A percentile compares a stretch with the other conserved stretches of the same genome.
These are phyloP conservation scores for Megalops cyprinoides DNA, from an alignment of 2,797 vertebrate genomes.

Conservation along the genomic window DNA sequence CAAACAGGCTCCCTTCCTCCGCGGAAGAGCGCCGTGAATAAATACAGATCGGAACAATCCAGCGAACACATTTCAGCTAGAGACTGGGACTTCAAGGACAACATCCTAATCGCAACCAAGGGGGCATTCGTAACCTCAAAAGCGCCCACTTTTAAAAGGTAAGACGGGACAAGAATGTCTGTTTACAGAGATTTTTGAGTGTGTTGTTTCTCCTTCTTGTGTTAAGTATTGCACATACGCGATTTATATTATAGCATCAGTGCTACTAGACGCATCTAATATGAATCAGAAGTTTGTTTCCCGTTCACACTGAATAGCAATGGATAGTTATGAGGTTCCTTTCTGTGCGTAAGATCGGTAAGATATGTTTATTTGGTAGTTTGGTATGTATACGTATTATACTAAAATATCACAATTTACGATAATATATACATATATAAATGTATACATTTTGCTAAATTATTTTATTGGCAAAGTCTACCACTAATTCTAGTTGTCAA, in stretches of 20 bases:
- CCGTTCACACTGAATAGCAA: neutral
- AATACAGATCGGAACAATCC: slow-evolving; percentile 1
- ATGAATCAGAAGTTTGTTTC: neutral
- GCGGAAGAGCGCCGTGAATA: neutral
- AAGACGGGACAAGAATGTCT: neutral
- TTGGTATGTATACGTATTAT: too few species aligned
- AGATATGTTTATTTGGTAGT: too few species aligned
- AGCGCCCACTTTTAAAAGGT: neutral
- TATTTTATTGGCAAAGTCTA: too few species aligned
- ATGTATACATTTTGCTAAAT: too few species aligned
- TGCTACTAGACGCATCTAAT: neutral
- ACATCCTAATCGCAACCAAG: neutral
- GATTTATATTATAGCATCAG: neutral
- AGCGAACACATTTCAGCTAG: neutral
- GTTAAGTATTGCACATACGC: neutral
- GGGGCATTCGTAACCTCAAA: neutral
- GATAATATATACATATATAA: too few species aligned
- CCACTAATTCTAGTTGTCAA: too few species aligned
- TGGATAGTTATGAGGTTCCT: neutral
- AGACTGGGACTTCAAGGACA: neutral
- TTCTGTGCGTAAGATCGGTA: neutral
- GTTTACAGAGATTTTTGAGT: neutral
- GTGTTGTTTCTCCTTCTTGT: neutral
- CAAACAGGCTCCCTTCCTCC: slow-evolving; percentile 3
- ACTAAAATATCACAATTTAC: too few species aligned